Evolutionary conservation across 2,113 vertebrate genomes (phyloP).

Genomic region (Gymnogyps californianus): DNA sequence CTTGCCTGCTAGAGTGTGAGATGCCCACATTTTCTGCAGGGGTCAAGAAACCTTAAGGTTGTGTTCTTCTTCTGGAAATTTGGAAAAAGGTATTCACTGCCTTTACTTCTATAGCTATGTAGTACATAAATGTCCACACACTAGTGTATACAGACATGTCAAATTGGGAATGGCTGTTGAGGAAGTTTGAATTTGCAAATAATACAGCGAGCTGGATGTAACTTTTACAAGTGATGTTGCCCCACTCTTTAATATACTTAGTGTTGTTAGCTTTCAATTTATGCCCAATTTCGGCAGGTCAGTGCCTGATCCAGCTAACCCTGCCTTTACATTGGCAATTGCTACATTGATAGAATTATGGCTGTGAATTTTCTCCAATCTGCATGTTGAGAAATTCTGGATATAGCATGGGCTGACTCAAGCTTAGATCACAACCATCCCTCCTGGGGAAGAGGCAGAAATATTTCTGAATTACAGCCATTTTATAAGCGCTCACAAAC

Average conservation of each 20-base stretch:
- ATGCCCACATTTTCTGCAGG: background rate
- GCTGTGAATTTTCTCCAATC: background rate
- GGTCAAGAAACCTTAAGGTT: background rate
- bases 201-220: background rate
- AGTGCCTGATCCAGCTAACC: background rate
- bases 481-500: background rate
- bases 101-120: background rate
- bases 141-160: fast-evolving
- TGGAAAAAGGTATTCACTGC: background rate
- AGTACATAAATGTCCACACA: background rate
- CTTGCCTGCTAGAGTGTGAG: background rate
- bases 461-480: background rate
- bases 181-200: background rate
- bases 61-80: background rate
- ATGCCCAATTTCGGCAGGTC: background rate
- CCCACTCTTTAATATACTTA: background rate
- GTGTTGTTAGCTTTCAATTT: background rate
- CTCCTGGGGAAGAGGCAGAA: background rate
- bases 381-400: background rate
- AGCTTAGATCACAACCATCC: background rate
- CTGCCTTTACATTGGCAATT: background rate
- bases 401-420: background rate
- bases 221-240: background rate
- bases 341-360: background rate
- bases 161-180: background rate